Conservation (phyloP, 2,113 vertebrate genomes). For the Sander vitreus region DNA sequence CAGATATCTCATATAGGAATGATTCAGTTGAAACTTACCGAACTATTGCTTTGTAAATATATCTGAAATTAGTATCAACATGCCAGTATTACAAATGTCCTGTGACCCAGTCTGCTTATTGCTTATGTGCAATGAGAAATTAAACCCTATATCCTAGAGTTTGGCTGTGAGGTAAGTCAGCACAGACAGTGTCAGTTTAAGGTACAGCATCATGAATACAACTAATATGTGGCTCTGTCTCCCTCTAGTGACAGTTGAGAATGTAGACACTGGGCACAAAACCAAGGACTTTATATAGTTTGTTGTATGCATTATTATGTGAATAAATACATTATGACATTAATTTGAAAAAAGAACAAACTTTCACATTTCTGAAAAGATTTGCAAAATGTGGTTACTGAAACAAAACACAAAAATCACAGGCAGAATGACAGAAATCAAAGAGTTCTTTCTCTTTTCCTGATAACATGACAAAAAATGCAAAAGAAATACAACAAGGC, state of each 20-base stretch:
- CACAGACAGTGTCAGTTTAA: not conserved
- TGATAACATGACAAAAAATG: too few relatives aligned
- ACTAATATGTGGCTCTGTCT: not conserved
- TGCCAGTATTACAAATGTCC: not conserved
- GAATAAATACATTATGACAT: not conserved
- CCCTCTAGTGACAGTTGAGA: constrained; percentile 45
- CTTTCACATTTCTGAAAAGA: not conserved
- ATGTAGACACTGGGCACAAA: not conserved
- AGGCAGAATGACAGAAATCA: not conserved
- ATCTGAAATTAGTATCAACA: not conserved
- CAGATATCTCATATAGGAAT: not conserved
- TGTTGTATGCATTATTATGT: not conserved
- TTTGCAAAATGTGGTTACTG: not conserved
- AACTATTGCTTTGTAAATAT: not conserved
- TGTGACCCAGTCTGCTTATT: not conserved
- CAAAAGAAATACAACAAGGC: not conserved
- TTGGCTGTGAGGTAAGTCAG: not conserved
- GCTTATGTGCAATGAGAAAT: not conserved
- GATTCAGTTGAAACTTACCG: not conserved
- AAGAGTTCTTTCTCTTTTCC: not conserved
- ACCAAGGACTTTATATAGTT: not conserved
- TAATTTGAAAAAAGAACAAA: not conserved
- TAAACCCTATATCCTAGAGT: not conserved
- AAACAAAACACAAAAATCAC: too few relatives aligned
- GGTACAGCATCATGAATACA: not conserved